Conservation (phyloP, 1,140 invertebrate species). For the Eulimnadia texana region DNA sequence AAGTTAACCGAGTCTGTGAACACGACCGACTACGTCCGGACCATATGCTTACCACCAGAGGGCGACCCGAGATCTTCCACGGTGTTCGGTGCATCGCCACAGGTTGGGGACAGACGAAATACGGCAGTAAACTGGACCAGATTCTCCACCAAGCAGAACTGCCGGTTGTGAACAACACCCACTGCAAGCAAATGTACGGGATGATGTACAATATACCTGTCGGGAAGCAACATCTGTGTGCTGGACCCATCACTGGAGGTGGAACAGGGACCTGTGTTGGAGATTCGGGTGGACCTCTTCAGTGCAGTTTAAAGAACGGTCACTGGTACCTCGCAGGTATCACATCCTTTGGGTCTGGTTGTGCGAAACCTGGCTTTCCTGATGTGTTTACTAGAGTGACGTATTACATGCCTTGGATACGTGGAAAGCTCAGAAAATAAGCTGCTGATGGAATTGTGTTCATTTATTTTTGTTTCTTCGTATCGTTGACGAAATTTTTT, state of each 20-base stretch:
- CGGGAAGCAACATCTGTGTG: slow-evolving; percentile 67
- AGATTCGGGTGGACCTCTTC: slow-evolving; percentile 69
- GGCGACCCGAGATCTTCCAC: slow-evolving; percentile 1
- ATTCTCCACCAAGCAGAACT: slow-evolving; percentile 61
- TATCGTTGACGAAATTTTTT: background rate
- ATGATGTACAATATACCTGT: slow-evolving; percentile 43
- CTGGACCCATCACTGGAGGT: slow-evolving; percentile 58
- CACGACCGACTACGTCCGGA: background rate
- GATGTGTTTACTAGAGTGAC: slow-evolving; percentile 46
- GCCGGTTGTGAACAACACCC: slow-evolving; percentile 38
- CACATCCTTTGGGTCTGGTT: slow-evolving; percentile 70
- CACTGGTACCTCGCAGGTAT: slow-evolving; percentile 74
- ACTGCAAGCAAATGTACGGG: slow-evolving; percentile 28
- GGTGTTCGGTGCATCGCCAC: background rate
- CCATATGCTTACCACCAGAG: background rate
- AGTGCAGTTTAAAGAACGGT: slow-evolving; percentile 53
- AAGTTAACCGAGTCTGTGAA: background rate
- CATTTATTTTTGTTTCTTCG: background rate
- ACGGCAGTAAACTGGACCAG: slow-evolving; percentile 39
- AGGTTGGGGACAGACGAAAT: slow-evolving; percentile 2
- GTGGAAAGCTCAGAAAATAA: slow-evolving; percentile 23
- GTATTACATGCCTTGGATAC: slow-evolving; percentile 75
- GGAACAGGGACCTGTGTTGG: slow-evolving; percentile 75
- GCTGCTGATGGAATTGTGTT: too few species aligned
- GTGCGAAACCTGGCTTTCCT: slow-evolving; percentile 52